phyloP scores from a whole-genome alignment of 2,797 vertebrate species.

The Delichon dasypus region DNA sequence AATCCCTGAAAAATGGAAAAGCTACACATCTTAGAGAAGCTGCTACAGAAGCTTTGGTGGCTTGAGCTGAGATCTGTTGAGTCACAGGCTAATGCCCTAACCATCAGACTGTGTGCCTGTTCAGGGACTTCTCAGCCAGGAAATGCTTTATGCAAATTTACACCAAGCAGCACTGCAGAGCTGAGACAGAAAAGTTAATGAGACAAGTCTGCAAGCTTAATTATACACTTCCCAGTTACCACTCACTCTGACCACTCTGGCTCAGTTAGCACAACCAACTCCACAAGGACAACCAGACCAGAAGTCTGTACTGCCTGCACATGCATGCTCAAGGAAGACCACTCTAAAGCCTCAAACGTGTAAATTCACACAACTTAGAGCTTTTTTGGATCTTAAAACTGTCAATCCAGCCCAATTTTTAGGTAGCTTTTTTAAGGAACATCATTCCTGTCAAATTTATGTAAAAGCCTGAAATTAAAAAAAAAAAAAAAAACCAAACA shows the following conservation, averaged over 20 bases:
- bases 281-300: neutral
- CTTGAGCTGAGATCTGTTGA: neutral
- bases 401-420: neutral
- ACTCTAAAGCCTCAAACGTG: neutral
- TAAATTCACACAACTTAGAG: neutral
- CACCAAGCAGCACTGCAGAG: neutral
- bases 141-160: conserved; percentile 20
- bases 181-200: neutral
- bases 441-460: neutral
- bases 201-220: neutral
- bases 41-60: neutral
- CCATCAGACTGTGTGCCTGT: neutral
- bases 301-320: neutral
- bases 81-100: neutral
- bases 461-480: neutral
- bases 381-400: neutral
- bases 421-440: neutral
- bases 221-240: neutral
- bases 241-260: neutral
- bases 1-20: neutral
- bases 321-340: neutral
- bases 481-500: too few relatives aligned
- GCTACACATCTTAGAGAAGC: neutral
- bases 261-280: neutral
- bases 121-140: neutral